Evolutionary conservation across 2,797 vertebrate genomes (phyloP).

Genomic region (Gorsachius magnificus): DNA sequence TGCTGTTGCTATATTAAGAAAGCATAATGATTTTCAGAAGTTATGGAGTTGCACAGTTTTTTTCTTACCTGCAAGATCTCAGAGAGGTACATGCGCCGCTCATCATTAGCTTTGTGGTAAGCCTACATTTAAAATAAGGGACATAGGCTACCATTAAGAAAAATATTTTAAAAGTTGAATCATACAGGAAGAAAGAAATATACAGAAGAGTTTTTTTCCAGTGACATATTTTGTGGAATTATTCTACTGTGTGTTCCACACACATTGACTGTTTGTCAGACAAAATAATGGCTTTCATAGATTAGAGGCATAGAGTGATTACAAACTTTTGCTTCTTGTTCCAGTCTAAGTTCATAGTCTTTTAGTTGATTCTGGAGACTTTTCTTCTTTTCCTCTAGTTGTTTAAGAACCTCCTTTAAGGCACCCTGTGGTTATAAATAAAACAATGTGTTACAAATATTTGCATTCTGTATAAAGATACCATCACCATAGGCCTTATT

Average conservation of each 20-base stretch:
- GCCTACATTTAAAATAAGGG: slow-evolving; percentile 73
- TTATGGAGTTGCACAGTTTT: neutral
- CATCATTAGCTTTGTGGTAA: slow-evolving; percentile 86
- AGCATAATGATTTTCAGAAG: neutral
- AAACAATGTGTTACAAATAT: neutral
- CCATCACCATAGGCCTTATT: neutral
- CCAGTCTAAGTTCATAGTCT: slow-evolving; percentile 79
- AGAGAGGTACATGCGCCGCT: slow-evolving; percentile 78
- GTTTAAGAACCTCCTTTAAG: slow-evolving; percentile 81
- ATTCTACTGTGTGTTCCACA: neutral
- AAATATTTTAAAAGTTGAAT: neutral
- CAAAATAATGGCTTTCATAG: neutral
- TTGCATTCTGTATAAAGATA: neutral
- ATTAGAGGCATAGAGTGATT: neutral
- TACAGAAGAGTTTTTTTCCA: neutral
- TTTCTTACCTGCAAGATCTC: slow-evolving; percentile 86
- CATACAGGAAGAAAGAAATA: neutral
- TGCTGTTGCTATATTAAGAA: neutral
- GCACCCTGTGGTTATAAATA: slow-evolving; percentile 75
- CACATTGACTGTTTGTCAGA: neutral
- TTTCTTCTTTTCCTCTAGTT: slow-evolving; percentile 81
- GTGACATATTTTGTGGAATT: neutral
- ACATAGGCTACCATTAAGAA: neutral
- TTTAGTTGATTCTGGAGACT: slow-evolving; percentile 83
- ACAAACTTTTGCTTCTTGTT: slow-evolving; percentile 88